A percentile compares a stretch with the other conserved stretches of the same genome.
phyloP scores from a whole-genome alignment of 2,888 invertebrate species.

The Spodoptera exigua region DNA sequence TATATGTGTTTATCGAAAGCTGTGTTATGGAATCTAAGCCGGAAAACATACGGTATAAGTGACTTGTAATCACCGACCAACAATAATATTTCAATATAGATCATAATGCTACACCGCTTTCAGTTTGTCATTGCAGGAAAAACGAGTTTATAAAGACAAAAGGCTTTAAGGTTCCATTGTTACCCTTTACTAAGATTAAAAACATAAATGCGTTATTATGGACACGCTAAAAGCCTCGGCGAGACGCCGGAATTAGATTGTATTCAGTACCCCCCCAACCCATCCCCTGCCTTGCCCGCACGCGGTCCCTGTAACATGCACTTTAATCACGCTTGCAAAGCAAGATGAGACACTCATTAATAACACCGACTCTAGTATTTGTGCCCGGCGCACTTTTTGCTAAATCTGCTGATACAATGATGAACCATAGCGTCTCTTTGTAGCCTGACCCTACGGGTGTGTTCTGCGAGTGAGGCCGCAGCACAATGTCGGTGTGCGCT shows the following conservation, averaged over 20 bases:
- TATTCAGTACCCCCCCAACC: conserved; percentile 17
- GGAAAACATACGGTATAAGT: too few relatives aligned
- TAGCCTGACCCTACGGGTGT: too few relatives aligned
- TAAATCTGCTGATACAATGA: too few relatives aligned
- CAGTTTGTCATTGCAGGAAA: conserved; percentile 15
- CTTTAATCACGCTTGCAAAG: neutral
- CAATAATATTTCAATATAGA: too few relatives aligned
- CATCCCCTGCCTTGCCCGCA: neutral
- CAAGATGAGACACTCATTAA: too few relatives aligned
- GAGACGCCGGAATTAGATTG: conserved; percentile 56
- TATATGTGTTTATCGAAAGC: too few relatives aligned
- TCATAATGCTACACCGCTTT: neutral
- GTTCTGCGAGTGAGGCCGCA: too few relatives aligned
- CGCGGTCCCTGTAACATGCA: neutral
- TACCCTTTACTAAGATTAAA: conserved; percentile 58
- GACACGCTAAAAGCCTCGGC: conserved; percentile 56
- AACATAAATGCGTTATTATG: conserved; percentile 59
- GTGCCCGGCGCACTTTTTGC: too few relatives aligned
- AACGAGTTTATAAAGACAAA: conserved; percentile 43
- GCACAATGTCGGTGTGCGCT: neutral
- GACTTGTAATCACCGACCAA: too few relatives aligned
- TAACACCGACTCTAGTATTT: too few relatives aligned
- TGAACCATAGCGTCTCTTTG: too few relatives aligned
- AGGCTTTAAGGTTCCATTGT: conserved; percentile 38
- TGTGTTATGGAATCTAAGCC: too few relatives aligned